Percentiles rank a stretch among this genome's conserved stretches.
Evolutionary conservation across 2,797 vertebrate genomes (phyloP).

Genomic region (Epinephelus coioides): DNA sequence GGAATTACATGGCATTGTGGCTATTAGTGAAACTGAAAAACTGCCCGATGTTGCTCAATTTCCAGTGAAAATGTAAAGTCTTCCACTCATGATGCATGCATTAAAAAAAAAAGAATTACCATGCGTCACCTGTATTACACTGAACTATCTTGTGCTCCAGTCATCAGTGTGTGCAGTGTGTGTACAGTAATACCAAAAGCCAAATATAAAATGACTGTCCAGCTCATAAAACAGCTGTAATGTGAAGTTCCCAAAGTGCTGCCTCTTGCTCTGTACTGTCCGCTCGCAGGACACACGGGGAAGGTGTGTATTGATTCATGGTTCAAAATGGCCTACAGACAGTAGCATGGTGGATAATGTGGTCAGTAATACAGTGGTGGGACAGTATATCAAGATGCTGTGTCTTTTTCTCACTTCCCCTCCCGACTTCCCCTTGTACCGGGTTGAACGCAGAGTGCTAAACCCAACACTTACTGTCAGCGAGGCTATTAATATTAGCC

Average conservation of each 20-base stretch:
- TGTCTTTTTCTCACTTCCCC: conserved; percentile 88
- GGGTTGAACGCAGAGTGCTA: conserved; percentile 82
- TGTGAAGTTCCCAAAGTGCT: conserved; percentile 39
- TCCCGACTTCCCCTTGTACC: conserved; percentile 86
- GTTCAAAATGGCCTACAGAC: conserved; percentile 58
- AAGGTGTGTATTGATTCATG: conserved; percentile 71
- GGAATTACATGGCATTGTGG: not conserved
- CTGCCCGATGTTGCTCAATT: conserved; percentile 51
- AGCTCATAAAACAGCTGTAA: conserved; percentile 52
- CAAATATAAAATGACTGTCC: conserved; percentile 48
- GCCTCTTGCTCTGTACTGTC: conserved; percentile 26
- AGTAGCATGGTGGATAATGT: conserved; percentile 71
- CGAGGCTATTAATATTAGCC: conserved; percentile 86
- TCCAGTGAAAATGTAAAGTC: not conserved
- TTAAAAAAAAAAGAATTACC: not conserved
- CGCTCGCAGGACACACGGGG: conserved; percentile 14
- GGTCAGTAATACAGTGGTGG: conserved; percentile 77
- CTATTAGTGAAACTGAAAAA: conserved; percentile 33
- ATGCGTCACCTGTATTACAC: not conserved
- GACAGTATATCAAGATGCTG: conserved; percentile 82
- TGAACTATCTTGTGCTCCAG: not conserved
- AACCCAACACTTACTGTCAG: conserved; percentile 89
- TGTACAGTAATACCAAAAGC: conserved; percentile 13
- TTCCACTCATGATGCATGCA: conserved; percentile 24
- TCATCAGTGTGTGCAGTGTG: conserved; percentile 3